Evolutionary conservation across 1,140 invertebrate species (phyloP).

Genomic region (Zaprionus lachaisei): DNA sequence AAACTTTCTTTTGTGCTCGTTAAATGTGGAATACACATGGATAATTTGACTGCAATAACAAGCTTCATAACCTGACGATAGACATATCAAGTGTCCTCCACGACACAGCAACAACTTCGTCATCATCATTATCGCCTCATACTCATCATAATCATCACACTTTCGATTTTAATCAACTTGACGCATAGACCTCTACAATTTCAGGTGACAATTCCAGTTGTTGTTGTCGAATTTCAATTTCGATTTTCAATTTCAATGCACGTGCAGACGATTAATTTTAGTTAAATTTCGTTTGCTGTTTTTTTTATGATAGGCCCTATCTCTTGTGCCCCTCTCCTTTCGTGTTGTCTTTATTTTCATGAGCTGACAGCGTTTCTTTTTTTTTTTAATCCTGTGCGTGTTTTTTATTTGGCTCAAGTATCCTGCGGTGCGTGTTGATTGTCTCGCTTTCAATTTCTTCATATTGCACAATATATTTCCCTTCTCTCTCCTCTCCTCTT

Average conservation of each 20-base stretch:
- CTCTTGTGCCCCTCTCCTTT: conserved; percentile 1
- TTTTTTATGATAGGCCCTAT: conserved; percentile 27
- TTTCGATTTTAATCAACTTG: conserved; percentile 23
- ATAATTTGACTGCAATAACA: conserved; percentile 34
- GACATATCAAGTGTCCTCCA: conserved; percentile 68
- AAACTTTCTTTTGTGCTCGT: conserved; percentile 74
- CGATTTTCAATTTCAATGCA: conserved; percentile 56
- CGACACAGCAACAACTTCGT: conserved; percentile 5
- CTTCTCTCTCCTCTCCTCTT: conserved; percentile 31
- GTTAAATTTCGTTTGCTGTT: conserved; percentile 25
- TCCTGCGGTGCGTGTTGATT: conserved; percentile 71
- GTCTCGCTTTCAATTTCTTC: conserved; percentile 55
- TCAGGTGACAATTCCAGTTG: conserved; percentile 48
- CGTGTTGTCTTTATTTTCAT: conserved; percentile 12
- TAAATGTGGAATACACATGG: conserved; percentile 50
- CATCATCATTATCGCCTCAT: conserved; percentile 36
- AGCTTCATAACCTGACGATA: conserved; percentile 53
- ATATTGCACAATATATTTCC: conserved; percentile 27
- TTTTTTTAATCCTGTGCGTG: conserved; percentile 59
- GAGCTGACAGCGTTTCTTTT: conserved; percentile 25
- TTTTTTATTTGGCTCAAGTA: conserved; percentile 50
- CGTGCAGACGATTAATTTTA: conserved; percentile 71
- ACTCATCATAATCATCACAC: conserved; percentile 24
- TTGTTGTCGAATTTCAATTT: conserved; percentile 39
- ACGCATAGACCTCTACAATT: background rate